Evolutionary conservation across 2,113 vertebrate species (phyloP).

Genomic region (Eleginops maclovinus): DNA sequence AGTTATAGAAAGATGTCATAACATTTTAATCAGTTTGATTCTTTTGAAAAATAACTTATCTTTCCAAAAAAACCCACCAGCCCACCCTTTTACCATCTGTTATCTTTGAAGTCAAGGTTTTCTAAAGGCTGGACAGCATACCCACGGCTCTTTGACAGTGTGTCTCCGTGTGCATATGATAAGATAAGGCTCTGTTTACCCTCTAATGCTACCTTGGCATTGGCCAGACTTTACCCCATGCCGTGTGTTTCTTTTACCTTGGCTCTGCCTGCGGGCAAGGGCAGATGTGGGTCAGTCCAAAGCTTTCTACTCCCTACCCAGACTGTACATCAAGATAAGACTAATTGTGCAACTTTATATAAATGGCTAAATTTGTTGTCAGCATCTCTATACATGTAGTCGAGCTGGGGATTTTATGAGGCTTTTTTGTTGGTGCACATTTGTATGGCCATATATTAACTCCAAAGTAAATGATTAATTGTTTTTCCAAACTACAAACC

Average conservation of each 20-base stretch:
- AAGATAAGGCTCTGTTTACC: constrained; percentile 77
- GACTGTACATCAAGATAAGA: constrained; percentile 57
- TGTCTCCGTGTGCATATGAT: constrained; percentile 57
- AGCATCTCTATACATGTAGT: constrained; percentile 15
- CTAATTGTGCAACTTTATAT: constrained; percentile 50
- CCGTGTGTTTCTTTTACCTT: constrained; percentile 67
- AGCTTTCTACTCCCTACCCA: constrained; percentile 49
- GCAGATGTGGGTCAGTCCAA: constrained; percentile 59
- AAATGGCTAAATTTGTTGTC: constrained; percentile 14
- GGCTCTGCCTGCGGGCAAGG: constrained; percentile 53
- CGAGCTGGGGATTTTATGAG: too few species aligned
- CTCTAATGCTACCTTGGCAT: constrained; percentile 64
- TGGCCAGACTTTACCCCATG: constrained; percentile 62
- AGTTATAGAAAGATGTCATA: neutral
- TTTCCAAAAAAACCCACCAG: constrained; percentile 20
- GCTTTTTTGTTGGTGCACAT: too few species aligned
- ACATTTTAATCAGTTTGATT: constrained; percentile 3
- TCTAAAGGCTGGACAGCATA: constrained; percentile 58
- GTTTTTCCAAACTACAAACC: constrained; percentile 37
- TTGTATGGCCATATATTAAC: constrained; percentile 1
- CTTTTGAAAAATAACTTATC: constrained; percentile 27
- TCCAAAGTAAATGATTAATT: constrained; percentile 46
- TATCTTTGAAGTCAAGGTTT: constrained; percentile 65
- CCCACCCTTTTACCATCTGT: constrained; percentile 52
- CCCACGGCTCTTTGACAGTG: constrained; percentile 47